Conservation (phyloP, 2,113 vertebrate genomes). For the Gadus chalcogrammus region DNA sequence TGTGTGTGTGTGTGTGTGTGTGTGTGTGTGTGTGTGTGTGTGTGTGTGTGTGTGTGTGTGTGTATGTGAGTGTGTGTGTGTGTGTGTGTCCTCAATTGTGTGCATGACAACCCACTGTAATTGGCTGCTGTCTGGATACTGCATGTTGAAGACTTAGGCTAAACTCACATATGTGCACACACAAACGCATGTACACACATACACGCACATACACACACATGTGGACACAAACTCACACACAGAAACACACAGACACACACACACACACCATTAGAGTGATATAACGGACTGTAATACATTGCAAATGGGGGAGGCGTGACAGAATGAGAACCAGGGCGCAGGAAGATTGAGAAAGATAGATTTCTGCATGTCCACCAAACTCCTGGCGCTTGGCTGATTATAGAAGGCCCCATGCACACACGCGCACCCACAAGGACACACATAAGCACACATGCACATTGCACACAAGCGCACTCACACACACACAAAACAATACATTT, state of each 20-base stretch:
- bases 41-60: too few species aligned
- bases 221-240: neutral
- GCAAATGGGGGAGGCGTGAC: constrained; percentile 27
- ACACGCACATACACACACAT: neutral
- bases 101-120: constrained; percentile 7
- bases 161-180: neutral
- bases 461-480: neutral
- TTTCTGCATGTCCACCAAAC: constrained; percentile 31
- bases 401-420: constrained; percentile 33
- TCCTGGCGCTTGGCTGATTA: constrained; percentile 38
- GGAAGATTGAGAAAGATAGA: constrained; percentile 39
- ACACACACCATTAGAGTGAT: constrained; percentile 22
- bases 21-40: constrained; percentile 10
- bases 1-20: constrained; percentile 4
- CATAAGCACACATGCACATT: constrained; percentile 6
- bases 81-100: neutral
- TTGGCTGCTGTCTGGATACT: constrained; percentile 5
- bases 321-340: constrained; percentile 26
- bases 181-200: neutral
- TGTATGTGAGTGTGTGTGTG: too few species aligned
- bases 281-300: constrained; percentile 30
- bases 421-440: neutral
- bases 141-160: constrained; percentile 3
- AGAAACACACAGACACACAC: neutral
- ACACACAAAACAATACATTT: neutral